Conservation (phyloP, 2,113 vertebrate genomes). For the Perccottus glenii region DNA sequence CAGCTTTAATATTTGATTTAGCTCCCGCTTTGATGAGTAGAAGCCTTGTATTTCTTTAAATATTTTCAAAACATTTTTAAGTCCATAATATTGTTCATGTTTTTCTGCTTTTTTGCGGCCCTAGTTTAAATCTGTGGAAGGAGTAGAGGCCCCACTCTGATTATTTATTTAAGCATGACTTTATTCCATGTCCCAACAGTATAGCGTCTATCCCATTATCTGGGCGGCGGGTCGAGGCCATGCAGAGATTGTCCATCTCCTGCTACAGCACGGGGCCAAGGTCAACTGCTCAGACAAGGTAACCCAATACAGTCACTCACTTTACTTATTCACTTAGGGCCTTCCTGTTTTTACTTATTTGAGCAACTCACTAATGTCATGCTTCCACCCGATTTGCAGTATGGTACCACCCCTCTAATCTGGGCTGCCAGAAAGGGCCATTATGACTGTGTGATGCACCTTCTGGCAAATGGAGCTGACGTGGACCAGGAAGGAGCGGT, state of each 20-base stretch:
- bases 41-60: no score
- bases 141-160: constrained; percentile 24
- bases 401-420: constrained; percentile 94
- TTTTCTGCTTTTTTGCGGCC: no score
- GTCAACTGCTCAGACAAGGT: constrained; percentile 99
- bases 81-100: no score
- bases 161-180: constrained; percentile 49
- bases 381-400: constrained; percentile 74
- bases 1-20: no score
- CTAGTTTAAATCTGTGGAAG: neutral
- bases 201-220: constrained; percentile 96
- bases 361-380: neutral
- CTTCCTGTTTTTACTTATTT: neutral
- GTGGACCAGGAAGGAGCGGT: constrained; percentile 98
- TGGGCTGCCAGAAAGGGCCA: constrained; percentile 96
- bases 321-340: constrained; percentile 25
- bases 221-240: constrained; percentile 98
- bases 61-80: no score
- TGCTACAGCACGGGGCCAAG: constrained; percentile 91
- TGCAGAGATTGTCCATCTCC: constrained; percentile 88
- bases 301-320: constrained; percentile 35
- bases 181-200: constrained; percentile 82
- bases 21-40: no score
- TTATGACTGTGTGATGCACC: constrained; percentile 90
- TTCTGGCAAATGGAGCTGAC: constrained; percentile 94